Evolutionary conservation across 2,113 vertebrate genomes (phyloP), one percentile per base, ranked within the genome.

Genomic region (Pampusana beccarii): DNA sequence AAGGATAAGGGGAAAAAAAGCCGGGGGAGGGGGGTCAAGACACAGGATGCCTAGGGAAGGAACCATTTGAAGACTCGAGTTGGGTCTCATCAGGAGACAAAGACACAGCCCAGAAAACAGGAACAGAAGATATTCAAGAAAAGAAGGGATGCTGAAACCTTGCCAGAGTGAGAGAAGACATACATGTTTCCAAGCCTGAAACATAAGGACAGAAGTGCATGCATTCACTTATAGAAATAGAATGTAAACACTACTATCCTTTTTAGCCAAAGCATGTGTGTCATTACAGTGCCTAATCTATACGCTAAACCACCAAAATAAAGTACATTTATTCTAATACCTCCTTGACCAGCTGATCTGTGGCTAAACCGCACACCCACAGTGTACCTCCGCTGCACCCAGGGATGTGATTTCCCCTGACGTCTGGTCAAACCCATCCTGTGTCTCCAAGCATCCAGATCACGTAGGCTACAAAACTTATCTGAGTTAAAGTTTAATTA

Each of bases 401-500:
- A 77, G 18, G 12, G 31, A 90, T n/a, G 34, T 23, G 28, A 44
- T 74, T 81, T 56, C 51, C 46, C 64, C 12, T 13, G 24, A 66
- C 14, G 40, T 18, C 54, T 72, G n/a, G 12, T 72, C 74, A 90
- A 91, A 90, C 11, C 18, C 20, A 25, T 58, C 77, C 44, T 69
- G 29, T 50, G 20, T 25, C 38, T 74, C 26, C 29, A 85, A 75
- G 24, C 6, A 70, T 14, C 13, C 78, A 82, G 31, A 75, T 6
- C 14, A 31, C 0, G 18, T 6, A 57, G 1, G 0, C 29, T 75
- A 50, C 10, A 42, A 82, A 64, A 50, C 4, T 17, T 28, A 25
- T 31, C 26, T 8, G 12, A 74, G 34, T 60, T 67, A 16, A 56
- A 34, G 23, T 51, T 71, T 67, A 3, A 44, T 75, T 75, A 56